Evolutionary conservation across 1,140 invertebrate genomes (phyloP).

Genomic region (Apolygus lucorum): DNA sequence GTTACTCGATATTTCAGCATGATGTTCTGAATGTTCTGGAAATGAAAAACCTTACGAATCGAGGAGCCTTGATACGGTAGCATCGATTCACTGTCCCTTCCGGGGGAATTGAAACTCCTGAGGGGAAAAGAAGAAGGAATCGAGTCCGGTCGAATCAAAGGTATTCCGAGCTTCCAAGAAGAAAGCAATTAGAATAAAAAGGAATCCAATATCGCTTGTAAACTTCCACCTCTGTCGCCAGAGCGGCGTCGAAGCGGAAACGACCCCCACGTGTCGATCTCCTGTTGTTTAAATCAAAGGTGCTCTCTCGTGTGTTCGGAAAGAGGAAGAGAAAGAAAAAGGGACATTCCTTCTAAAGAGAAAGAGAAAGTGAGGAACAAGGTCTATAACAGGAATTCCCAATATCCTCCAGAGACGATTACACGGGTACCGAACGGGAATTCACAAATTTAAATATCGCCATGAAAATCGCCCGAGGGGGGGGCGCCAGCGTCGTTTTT

Average conservation of each 20-base stretch:
- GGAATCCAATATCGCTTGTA: not conserved
- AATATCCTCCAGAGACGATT: conserved; percentile 12
- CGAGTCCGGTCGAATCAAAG: not conserved
- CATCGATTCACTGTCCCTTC: too few species aligned
- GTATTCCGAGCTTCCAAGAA: not conserved
- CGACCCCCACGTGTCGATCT: not conserved
- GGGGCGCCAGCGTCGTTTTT: too few species aligned
- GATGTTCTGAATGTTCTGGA: too few species aligned
- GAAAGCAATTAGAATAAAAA: not conserved
- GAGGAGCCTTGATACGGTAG: too few species aligned
- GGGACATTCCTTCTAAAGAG: conserved; percentile 13
- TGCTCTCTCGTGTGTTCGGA: not conserved
- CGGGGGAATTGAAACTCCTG: too few species aligned
- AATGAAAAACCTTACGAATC: too few species aligned
- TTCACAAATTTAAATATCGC: conserved; percentile 23
- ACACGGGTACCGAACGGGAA: not conserved
- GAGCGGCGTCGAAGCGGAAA: not conserved
- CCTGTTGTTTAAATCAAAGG: not conserved
- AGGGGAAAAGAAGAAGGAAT: not conserved
- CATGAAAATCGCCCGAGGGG: not conserved
- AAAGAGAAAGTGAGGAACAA: not conserved
- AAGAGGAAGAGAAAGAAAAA: too few species aligned
- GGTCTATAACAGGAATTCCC: conserved; percentile 3
- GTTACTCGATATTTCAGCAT: too few species aligned
- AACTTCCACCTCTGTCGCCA: not conserved